Percentiles rank a stretch among this genome's conserved stretches.
Conservation (phyloP, 2,888 invertebrate species). For the Nephrotoma flavescens region DNA sequence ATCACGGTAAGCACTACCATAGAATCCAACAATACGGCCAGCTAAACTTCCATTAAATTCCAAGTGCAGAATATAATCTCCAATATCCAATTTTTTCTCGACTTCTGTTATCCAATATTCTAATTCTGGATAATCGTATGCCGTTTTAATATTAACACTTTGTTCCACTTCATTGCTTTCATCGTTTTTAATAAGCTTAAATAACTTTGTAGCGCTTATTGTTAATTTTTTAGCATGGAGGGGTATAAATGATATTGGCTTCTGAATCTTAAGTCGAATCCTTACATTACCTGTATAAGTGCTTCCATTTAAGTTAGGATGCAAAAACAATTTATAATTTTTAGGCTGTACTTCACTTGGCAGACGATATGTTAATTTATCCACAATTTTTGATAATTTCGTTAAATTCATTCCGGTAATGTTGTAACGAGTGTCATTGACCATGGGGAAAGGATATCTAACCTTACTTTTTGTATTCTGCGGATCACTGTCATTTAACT, state of each 20-base stretch:
- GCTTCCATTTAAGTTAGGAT: slow-evolving; percentile 45
- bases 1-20: slow-evolving; percentile 47
- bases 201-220: slow-evolving; percentile 33
- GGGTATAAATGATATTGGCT: slow-evolving; percentile 32
- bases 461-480: slow-evolving; percentile 4
- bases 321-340: slow-evolving; percentile 46
- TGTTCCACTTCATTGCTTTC: slow-evolving; percentile 11
- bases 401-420: slow-evolving; percentile 6
- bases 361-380: slow-evolving; percentile 36
- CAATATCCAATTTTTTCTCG: slow-evolving; percentile 21
- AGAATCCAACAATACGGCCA: slow-evolving; percentile 58
- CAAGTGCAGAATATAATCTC: slow-evolving; percentile 39
- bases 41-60: slow-evolving; percentile 52
- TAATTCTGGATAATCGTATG: slow-evolving; percentile 23
- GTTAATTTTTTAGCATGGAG: slow-evolving; percentile 36
- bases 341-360: slow-evolving; percentile 42
- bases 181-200: slow-evolving; percentile 19
- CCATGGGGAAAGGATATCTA: background rate
- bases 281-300: slow-evolving; percentile 42
- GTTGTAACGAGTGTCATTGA: background rate
- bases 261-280: slow-evolving; percentile 34
- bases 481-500: background rate
- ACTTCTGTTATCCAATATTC: slow-evolving; percentile 32
- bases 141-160: slow-evolving; percentile 18
- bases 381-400: slow-evolving; percentile 23